Base-by-base conservation (phyloP, 2,888 invertebrate species). In the Phaedon cochleariae region DNA sequence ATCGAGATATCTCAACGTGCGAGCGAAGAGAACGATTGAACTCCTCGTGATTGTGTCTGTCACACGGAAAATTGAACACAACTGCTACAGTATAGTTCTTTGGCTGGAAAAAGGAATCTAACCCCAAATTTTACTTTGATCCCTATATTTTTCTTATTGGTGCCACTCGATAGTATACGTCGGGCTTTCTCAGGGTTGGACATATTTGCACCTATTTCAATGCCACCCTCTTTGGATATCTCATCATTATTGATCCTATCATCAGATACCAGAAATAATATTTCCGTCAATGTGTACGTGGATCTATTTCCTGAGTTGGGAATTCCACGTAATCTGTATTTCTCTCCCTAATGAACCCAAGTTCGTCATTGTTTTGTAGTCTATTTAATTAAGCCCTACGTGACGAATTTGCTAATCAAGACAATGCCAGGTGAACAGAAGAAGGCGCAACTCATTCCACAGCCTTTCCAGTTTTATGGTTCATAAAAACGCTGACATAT, bases 371-470 rank as follows among this genome's bases (percentile, higher is more conserved):
- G 51, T 15, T 52, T 26, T n/a, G 18, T 51, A 67, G 70, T 70
- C 69, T 58, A 68, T 76, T 75, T 72, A 76, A 75, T 77, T 74
- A 74, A 74, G 73, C 74, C 72, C 73, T 72, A 71, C 73, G 70
- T 68, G 71, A 73, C 59, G 67, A 66, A 69, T 67, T 61, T 64
- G 72, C 15, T 57, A 57, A 57, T 57, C 45, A 45, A 26, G 68
- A 61, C 64, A 66, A 68, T 68, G 67, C 55, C 66, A 71, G 73
- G 74, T 73, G 64, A 69, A 70, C 54, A 52, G 62, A 64, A 59
- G 63, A 59, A 67, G 26, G 22, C 9, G 46, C 9, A 29, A 0
- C 21, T 37, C 20, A 7, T 18, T 12, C 26, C 0, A 15, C 61
- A 65, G 54, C 26, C 49, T 57, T 65, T 54, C 53, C 58, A 48